Evolutionary conservation across 2,797 vertebrate species (phyloP).

Genomic region (Mormyrops boulengeri): DNA sequence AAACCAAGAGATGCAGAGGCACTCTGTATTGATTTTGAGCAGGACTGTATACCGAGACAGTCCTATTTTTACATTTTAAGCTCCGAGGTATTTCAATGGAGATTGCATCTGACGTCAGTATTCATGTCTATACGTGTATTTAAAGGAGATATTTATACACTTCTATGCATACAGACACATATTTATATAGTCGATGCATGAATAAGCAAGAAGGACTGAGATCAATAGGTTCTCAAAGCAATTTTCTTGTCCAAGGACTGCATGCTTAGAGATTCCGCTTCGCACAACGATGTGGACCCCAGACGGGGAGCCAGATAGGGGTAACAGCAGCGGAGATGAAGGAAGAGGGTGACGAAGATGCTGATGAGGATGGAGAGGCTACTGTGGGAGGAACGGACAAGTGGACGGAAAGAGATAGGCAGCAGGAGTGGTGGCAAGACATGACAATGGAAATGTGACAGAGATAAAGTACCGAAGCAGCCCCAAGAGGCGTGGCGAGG

Average conservation of each 20-base stretch:
- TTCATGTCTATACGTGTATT: neutral
- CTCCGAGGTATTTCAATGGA: neutral
- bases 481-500: slow-evolving; percentile 34
- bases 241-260: neutral
- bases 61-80: neutral
- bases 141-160: neutral
- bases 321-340: neutral
- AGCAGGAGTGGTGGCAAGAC: neutral
- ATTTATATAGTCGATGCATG: neutral
- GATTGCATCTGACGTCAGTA: neutral
- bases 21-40: neutral
- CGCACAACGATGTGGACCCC: neutral
- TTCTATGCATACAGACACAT: neutral
- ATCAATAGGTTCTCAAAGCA: neutral
- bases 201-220: neutral
- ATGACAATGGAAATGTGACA: neutral
- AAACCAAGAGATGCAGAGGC: neutral
- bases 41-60: neutral
- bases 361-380: neutral
- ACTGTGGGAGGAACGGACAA: neutral
- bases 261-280: neutral
- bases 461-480: neutral
- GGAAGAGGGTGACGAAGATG: neutral
- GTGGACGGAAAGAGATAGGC: neutral
- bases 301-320: neutral